Conservation (phyloP, 2,797 vertebrate genomes). For the Okamejei kenojei region DNA sequence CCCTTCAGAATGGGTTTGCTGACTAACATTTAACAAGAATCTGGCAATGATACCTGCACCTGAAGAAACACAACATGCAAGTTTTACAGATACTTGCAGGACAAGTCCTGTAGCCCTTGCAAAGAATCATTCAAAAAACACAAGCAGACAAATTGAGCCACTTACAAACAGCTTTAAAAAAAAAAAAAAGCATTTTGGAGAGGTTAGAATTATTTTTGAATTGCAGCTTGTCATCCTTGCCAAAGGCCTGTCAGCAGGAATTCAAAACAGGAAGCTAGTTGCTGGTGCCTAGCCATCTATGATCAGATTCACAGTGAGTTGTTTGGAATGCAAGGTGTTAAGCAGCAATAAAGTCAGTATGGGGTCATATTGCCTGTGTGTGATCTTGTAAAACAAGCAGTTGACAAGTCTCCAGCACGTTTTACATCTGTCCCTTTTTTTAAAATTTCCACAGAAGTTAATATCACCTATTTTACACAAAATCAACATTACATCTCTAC, state of each 20-base stretch:
- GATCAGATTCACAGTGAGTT: background rate
- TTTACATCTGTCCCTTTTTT: background rate
- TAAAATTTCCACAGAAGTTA: background rate
- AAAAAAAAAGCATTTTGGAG: background rate
- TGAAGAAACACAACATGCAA: background rate
- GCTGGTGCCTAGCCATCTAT: background rate
- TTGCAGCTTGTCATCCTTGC: background rate
- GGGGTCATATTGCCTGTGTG: background rate
- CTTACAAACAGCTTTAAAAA: background rate
- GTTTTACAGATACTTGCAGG: background rate
- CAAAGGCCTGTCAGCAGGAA: background rate
- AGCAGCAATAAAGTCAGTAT: background rate
- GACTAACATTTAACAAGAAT: background rate
- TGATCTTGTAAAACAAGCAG: background rate
- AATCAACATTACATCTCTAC: background rate
- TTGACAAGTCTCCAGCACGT: background rate
- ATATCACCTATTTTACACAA: too few species aligned
- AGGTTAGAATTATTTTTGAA: background rate
- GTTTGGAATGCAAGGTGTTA: constrained; percentile 4
- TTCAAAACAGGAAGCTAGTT: background rate
- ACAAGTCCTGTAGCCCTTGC: background rate
- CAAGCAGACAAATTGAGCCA: constrained; percentile 2
- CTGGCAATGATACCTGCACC: background rate
- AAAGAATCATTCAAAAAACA: background rate
- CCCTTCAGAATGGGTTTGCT: background rate